Evolutionary conservation across 23 tunicate species (phyloP).

Genomic region (Styela clava): DNA sequence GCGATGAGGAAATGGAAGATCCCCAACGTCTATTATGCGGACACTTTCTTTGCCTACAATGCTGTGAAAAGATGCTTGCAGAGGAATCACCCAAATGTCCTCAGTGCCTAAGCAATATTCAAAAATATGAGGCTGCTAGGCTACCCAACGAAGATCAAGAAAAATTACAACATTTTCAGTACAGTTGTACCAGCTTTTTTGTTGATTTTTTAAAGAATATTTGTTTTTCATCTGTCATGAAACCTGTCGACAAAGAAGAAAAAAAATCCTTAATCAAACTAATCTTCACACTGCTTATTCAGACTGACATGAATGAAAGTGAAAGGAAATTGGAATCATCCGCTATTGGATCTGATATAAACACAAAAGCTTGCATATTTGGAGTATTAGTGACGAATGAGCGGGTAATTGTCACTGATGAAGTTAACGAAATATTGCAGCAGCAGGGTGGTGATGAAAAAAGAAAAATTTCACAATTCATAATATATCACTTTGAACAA

Average conservation of each 20-base stretch:
- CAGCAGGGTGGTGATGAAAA: neutral
- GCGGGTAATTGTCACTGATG: neutral
- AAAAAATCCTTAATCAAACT: neutral
- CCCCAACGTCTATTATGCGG: slow-evolving; percentile 41
- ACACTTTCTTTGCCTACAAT: slow-evolving; percentile 36
- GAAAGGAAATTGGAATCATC: neutral
- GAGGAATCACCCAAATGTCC: slow-evolving; percentile 27
- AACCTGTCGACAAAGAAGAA: neutral
- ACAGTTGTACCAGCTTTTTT: slow-evolving; percentile 48
- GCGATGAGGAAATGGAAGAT: slow-evolving; percentile 8
- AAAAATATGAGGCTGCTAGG: slow-evolving; percentile 13
- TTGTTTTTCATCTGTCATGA: slow-evolving; percentile 18
- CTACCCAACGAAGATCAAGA: slow-evolving; percentile 8
- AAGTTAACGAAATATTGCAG: neutral
- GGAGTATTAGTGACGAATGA: neutral
- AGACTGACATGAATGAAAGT: neutral
- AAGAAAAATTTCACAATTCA: neutral
- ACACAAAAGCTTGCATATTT: neutral
- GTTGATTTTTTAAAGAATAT: slow-evolving; percentile 45
- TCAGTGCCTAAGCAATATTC: slow-evolving; percentile 11
- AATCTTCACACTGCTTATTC: neutral
- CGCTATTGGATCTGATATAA: neutral
- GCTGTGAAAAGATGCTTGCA: slow-evolving; percentile 6
- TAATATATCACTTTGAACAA: neutral
- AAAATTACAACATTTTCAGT: slow-evolving; percentile 23